Conservation (phyloP, 2,113 vertebrate species). For the Laticauda laticaudata region DNA sequence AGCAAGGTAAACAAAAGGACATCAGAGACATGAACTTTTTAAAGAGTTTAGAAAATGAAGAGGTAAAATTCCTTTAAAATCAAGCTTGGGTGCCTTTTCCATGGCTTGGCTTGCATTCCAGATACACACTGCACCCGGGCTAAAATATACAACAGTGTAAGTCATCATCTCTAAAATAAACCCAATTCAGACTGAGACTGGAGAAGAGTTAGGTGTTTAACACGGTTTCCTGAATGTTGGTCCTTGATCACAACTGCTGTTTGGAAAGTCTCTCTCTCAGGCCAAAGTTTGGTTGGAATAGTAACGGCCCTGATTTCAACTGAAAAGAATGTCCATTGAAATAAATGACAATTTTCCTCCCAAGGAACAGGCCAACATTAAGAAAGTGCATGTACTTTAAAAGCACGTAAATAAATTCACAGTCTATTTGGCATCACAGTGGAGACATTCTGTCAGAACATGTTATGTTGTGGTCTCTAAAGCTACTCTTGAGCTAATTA, state of each 20-base stretch:
- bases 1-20: neutral
- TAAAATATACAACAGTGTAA: neutral
- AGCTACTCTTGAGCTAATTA: neutral
- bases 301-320: neutral
- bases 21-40: neutral
- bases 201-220: neutral
- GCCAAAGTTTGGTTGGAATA: too few relatives aligned
- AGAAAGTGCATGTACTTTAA: neutral
- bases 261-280: too few relatives aligned
- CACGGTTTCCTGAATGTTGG: neutral
- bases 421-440: neutral
- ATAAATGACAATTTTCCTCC: neutral
- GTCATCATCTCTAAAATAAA: neutral
- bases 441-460: neutral
- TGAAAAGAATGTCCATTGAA: neutral
- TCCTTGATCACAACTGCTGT: neutral
- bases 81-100: neutral
- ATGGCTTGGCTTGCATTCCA: neutral
- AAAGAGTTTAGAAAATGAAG: neutral
- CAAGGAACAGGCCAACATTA: neutral
- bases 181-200: neutral
- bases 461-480: neutral
- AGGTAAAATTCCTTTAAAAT: neutral
- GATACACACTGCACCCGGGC: neutral
- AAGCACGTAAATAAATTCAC: neutral